phyloP scores from a whole-genome alignment of 2,888 invertebrate genomes.

The Amphipyra tragopoginis region DNA sequence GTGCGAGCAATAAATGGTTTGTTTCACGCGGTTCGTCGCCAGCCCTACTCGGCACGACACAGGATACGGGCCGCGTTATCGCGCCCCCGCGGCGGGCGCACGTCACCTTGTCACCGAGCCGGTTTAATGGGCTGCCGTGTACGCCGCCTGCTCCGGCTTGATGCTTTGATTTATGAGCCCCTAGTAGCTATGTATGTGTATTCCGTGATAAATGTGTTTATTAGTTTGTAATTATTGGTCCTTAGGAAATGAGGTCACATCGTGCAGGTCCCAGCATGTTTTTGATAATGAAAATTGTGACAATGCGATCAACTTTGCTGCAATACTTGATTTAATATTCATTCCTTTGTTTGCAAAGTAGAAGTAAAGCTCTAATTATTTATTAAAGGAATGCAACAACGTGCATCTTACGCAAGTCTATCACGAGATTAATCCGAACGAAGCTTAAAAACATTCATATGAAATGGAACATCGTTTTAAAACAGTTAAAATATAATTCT shows the following conservation, averaged over 20 bases:
- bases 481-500: constrained; percentile 56
- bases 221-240: constrained; percentile 57
- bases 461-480: constrained; percentile 38
- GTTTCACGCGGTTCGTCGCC: constrained; percentile 28
- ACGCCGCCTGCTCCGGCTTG: constrained; percentile 74
- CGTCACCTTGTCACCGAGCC: constrained; percentile 89
- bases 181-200: constrained; percentile 53
- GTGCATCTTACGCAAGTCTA: neutral
- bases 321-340: too few species aligned
- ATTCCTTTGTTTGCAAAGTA: neutral
- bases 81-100: constrained; percentile 79
- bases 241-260: constrained; percentile 27
- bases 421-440: neutral
- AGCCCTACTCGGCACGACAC: constrained; percentile 67
- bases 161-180: constrained; percentile 74
- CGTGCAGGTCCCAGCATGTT: neutral
- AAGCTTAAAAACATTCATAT: constrained; percentile 9
- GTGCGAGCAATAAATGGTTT: constrained; percentile 34
- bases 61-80: constrained; percentile 84
- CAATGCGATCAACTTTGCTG: neutral
- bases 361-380: neutral
- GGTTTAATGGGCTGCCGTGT: constrained; percentile 85
- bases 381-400: neutral
- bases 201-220: constrained; percentile 58
- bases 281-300: neutral